Conservation (phyloP, 1,140 invertebrate species). For the Myzus persicae region DNA sequence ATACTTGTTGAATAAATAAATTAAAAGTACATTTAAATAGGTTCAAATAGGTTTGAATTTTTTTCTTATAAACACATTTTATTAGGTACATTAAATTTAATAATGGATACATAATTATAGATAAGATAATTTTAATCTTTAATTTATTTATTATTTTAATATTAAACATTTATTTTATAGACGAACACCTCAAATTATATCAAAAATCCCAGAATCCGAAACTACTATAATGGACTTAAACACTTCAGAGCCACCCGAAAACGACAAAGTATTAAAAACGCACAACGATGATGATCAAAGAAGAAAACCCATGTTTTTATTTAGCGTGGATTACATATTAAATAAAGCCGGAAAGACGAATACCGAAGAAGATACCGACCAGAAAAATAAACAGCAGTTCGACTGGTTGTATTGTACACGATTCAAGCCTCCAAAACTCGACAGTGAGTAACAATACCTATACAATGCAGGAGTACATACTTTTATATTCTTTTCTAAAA, state of each 20-base stretch:
- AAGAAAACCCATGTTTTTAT: slow-evolving; percentile 30
- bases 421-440: slow-evolving; percentile 67
- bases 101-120: background rate
- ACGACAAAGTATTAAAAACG: background rate
- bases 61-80: too few species aligned
- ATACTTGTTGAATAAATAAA: too few species aligned
- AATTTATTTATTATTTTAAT: background rate
- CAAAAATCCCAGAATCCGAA: background rate
- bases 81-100: background rate
- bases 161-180: background rate
- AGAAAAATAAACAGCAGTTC: background rate
- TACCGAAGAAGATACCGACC: background rate
- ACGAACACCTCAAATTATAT: background rate
- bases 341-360: slow-evolving; percentile 59
- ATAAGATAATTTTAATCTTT: too few species aligned
- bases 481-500: background rate
- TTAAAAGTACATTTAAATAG: background rate
- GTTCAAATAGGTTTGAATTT: background rate
- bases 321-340: slow-evolving; percentile 57
- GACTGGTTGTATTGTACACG: slow-evolving; percentile 66
- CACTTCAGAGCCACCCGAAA: background rate
- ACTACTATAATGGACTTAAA: background rate
- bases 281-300: slow-evolving; percentile 6
- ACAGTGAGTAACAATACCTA: slow-evolving; percentile 64
- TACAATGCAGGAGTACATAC: background rate